Conservation (phyloP, 2,113 vertebrate genomes). For the Charina bottae region DNA sequence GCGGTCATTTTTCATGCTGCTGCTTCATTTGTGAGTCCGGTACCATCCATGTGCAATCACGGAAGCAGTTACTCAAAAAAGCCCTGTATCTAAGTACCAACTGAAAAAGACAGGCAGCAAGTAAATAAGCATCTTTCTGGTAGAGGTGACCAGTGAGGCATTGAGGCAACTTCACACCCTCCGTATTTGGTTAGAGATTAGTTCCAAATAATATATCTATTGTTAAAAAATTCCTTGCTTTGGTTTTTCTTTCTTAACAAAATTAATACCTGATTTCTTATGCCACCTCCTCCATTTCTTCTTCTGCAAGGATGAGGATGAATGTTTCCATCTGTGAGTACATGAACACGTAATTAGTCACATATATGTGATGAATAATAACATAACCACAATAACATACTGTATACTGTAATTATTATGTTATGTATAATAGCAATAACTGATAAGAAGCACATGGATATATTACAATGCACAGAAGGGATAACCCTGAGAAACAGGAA, state of each 20-base stretch:
- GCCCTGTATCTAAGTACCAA: slow-evolving; percentile 4
- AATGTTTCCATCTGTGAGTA: background rate
- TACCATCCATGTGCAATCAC: slow-evolving; percentile 28
- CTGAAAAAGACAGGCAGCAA: slow-evolving; percentile 31
- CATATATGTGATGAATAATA: background rate
- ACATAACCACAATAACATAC: background rate
- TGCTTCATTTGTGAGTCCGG: slow-evolving; percentile 48
- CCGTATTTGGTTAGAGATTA: background rate
- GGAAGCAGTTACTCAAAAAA: slow-evolving; percentile 40
- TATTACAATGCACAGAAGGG: background rate
- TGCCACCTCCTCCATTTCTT: background rate
- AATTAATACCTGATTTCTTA: background rate
- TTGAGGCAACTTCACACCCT: background rate
- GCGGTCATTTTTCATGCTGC: slow-evolving; percentile 45
- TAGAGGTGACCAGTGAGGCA: slow-evolving; percentile 11
- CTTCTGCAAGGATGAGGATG: background rate
- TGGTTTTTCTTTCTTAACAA: background rate
- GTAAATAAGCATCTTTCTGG: slow-evolving; percentile 40
- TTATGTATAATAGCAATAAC: background rate
- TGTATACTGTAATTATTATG: no score
- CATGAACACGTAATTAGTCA: background rate
- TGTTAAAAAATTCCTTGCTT: background rate
- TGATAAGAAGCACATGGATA: background rate
- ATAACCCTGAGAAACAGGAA: background rate
- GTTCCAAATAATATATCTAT: background rate